These are phyloP conservation scores for Plemyria rubiginata DNA, from an alignment of 2,888 invertebrate genomes.

Conservation along the genomic window DNA sequence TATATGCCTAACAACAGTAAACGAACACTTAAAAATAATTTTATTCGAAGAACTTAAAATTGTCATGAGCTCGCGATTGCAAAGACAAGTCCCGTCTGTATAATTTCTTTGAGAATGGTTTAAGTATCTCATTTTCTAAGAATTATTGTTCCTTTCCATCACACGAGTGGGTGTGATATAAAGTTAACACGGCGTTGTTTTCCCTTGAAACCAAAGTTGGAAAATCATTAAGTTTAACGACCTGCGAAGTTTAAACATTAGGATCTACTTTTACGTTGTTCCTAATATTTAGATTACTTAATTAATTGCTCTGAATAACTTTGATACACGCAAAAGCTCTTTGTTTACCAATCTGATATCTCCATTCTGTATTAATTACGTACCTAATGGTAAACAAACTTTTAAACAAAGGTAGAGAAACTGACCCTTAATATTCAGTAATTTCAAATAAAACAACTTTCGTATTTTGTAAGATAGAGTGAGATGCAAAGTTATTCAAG, in stretches of 20 bases:
- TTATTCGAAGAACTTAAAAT: neutral
- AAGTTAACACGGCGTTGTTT: constrained; percentile 63
- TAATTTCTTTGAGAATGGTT: neutral
- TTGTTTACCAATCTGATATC: constrained; percentile 11
- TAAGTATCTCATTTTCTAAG: neutral
- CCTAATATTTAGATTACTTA: constrained; percentile 52
- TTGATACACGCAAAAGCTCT: constrained; percentile 35
- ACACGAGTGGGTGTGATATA: constrained; percentile 43
- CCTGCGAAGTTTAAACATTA: constrained; percentile 62
- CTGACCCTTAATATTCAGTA: too few relatives aligned
- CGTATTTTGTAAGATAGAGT: too few relatives aligned
- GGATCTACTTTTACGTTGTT: constrained; percentile 56
- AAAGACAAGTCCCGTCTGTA: neutral
- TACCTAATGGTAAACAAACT: too few relatives aligned
- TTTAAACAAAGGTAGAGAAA: too few relatives aligned
- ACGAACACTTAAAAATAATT: too few relatives aligned
- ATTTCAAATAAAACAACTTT: too few relatives aligned
- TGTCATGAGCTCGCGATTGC: neutral
- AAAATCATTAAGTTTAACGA: constrained; percentile 69
- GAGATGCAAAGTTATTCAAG: neutral
- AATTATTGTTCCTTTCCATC: constrained; percentile 2
- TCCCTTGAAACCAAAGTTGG: constrained; percentile 63
- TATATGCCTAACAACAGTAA: too few relatives aligned
- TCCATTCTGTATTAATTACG: neutral
- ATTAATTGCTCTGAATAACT: constrained; percentile 43